These are phyloP conservation scores for Sminthopsis crassicaudata DNA, from an alignment of 2,113 vertebrate genomes.

Conservation along the genomic window DNA sequence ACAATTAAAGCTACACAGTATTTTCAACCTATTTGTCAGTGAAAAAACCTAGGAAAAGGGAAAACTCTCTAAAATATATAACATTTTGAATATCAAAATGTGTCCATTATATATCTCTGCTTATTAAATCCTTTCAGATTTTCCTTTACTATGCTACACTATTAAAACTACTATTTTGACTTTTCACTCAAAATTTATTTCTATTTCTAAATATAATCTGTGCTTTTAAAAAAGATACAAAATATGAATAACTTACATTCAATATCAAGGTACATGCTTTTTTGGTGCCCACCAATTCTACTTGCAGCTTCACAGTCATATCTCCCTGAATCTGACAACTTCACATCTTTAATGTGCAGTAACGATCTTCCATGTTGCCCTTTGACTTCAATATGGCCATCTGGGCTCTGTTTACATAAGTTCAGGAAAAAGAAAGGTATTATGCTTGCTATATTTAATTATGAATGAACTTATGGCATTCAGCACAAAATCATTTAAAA, in stretches of 20 bases:
- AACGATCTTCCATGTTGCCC: constrained; percentile 93
- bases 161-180: constrained; percentile 45
- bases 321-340: constrained; percentile 92
- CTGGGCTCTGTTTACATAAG: constrained; percentile 88
- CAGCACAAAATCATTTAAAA: constrained; percentile 4
- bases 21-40: background rate
- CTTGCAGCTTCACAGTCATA: constrained; percentile 99
- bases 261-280: constrained; percentile 98
- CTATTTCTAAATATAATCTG: constrained; percentile 51
- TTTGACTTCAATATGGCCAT: constrained; percentile 94
- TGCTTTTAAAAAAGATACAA: constrained; percentile 58
- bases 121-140: background rate
- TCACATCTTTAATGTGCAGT: constrained; percentile 93
- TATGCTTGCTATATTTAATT: constrained; percentile 62
- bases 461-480: constrained; percentile 11
- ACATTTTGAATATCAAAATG: constrained; percentile 4
- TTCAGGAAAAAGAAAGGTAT: constrained; percentile 73
- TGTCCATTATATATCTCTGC: constrained; percentile 59
- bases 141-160: background rate
- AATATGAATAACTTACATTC: constrained; percentile 90
- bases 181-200: constrained; percentile 64
- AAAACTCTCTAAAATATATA: background rate
- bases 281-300: constrained; percentile 96
- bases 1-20: background rate
- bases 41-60: background rate